Conservation (phyloP, 2,888 invertebrate species). For the Periphyllus acericola region DNA sequence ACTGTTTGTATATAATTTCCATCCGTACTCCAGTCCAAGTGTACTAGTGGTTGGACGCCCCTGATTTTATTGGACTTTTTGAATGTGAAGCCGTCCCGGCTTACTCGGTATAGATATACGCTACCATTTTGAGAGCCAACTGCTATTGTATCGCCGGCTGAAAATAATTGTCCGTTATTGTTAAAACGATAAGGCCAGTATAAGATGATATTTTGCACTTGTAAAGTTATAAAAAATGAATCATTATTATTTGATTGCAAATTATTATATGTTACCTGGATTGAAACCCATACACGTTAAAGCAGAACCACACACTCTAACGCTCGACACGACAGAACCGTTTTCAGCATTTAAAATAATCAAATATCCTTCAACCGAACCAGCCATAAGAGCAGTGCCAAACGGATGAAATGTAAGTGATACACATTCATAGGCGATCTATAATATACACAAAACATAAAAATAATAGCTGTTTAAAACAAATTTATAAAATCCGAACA, state of each 20-base stretch:
- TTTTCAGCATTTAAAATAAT: conserved; percentile 87
- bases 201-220: no score
- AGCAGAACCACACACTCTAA: conserved; percentile 87
- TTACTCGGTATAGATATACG: conserved; percentile 83
- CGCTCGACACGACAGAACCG: conserved; percentile 84
- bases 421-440: conserved; percentile 88
- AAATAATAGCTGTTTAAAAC: not conserved
- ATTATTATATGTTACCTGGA: conserved; percentile 75
- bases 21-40: conserved; percentile 92
- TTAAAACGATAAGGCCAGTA: not conserved
- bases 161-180: conserved; percentile 65
- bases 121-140: conserved; percentile 92
- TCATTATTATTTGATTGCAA: not conserved
- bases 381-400: conserved; percentile 86
- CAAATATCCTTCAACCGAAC: conserved; percentile 89
- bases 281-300: conserved; percentile 88
- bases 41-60: conserved; percentile 84
- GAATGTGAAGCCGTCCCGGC: conserved; percentile 88
- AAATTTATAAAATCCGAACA: not conserved
- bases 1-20: conserved; percentile 88
- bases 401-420: conserved; percentile 88
- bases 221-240: not conserved
- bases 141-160: conserved; percentile 87
- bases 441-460: not conserved
- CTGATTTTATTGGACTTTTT: conserved; percentile 89